A percentile compares a stretch with the other conserved stretches of the same genome.
phyloP scores from a whole-genome alignment of 1,140 invertebrate genomes.

The Eumeta japonica region DNA sequence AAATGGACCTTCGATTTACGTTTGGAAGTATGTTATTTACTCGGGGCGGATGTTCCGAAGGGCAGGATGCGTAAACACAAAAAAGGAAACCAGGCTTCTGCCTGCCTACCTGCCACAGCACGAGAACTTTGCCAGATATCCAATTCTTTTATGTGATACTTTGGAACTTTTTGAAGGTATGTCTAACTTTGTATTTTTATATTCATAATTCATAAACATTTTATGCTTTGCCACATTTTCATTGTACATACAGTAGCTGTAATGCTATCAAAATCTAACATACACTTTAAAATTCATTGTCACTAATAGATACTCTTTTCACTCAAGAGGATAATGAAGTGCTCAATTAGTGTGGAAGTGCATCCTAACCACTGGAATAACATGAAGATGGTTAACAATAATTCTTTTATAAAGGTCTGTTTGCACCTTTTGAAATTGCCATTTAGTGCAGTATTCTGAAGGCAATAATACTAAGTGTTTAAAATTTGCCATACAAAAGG shows the following conservation, averaged over 20 bases:
- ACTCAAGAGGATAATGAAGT: slow-evolving; percentile 51
- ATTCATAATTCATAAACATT: too few relatives aligned
- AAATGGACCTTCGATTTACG: slow-evolving; percentile 52
- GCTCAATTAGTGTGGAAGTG: slow-evolving; percentile 42
- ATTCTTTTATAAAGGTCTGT: slow-evolving; percentile 49
- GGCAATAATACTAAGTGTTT: too few relatives aligned
- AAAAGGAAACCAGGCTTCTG: slow-evolving; percentile 44
- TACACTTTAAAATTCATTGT: too few relatives aligned
- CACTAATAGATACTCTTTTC: too few relatives aligned
- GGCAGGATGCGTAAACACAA: slow-evolving; percentile 55
- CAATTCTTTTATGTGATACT: slow-evolving; percentile 38
- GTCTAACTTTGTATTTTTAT: too few relatives aligned
- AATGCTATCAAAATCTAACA: too few relatives aligned
- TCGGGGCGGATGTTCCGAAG: slow-evolving; percentile 37
- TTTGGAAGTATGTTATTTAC: slow-evolving; percentile 42
- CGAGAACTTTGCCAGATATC: slow-evolving; percentile 37
- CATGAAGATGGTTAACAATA: slow-evolving; percentile 49
- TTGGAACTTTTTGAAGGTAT: slow-evolving; percentile 33
- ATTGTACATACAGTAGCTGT: too few relatives aligned
- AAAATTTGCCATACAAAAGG: too few relatives aligned
- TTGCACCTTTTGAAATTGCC: slow-evolving; percentile 15
- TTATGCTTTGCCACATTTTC: too few relatives aligned
- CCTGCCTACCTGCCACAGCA: slow-evolving; percentile 46
- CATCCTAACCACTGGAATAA: slow-evolving; percentile 38
- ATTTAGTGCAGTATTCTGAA: too few relatives aligned